phyloP scores from a whole-genome alignment of 2,113 vertebrate genomes.

The Pan troglodytes region NHGRI_mPanTro3-v2.1_pri NC_072415.2:88714001-88714500 shows the following conservation, averaged over 20 bases:
- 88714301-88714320: not conserved
- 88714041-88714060: too few relatives aligned
- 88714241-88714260: not conserved
- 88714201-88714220: too few relatives aligned
- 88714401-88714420: not conserved
- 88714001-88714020: not conserved
- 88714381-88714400: not conserved
- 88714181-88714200: fast-evolving
- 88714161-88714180: not conserved
- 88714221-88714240: not conserved
- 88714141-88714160: not conserved
- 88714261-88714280: not conserved
- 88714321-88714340: not conserved
- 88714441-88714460: not conserved
- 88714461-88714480: not conserved
- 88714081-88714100: too few relatives aligned
- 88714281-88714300: not conserved
- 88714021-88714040: not conserved
- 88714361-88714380: too few relatives aligned
- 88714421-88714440: fast-evolving
- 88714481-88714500: not conserved
- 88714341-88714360: not conserved
- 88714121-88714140: too few relatives aligned
- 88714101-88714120: too few relatives aligned
- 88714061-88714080: too few relatives aligned